phyloP scores from a whole-genome alignment of 2,888 invertebrate species.

The Antheraea yamamai region DNA sequence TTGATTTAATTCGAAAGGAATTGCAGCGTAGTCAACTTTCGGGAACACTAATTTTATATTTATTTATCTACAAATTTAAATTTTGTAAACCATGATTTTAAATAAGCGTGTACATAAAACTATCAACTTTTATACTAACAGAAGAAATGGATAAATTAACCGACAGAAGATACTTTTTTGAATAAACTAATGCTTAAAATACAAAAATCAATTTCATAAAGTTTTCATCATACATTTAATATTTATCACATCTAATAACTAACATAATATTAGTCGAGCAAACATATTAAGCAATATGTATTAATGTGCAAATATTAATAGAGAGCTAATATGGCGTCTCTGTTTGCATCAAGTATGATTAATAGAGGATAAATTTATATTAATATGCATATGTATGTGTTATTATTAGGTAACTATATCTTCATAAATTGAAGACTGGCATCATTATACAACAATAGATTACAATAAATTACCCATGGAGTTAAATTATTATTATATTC shows the following conservation, averaged over 20 bases:
- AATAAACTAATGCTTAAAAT: not conserved
- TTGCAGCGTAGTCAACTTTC: no score
- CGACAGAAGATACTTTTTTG: not conserved
- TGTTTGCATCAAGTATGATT: conserved; percentile 11
- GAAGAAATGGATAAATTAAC: no score
- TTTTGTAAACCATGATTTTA: no score
- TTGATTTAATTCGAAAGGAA: no score
- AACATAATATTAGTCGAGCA: conserved; percentile 10
- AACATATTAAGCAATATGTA: conserved; percentile 12
- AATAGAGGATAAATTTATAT: not conserved
- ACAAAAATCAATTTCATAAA: not conserved
- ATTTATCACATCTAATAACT: conserved; percentile 5
- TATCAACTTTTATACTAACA: not conserved
- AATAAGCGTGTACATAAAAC: no score
- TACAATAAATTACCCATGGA: not conserved
- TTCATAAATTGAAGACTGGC: not conserved
- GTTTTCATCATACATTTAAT: not conserved
- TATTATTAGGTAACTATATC: not conserved
- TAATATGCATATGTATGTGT: not conserved
- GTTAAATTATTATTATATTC: not conserved
- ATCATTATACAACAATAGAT: not conserved
- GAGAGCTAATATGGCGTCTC: conserved; percentile 9
- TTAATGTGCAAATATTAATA: not conserved
- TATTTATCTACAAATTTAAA: no score
- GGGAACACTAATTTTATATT: no score